Percentiles rank a stretch among this genome's conserved stretches.
These are phyloP conservation scores for Glareola pratincola DNA, from an alignment of 2,113 vertebrate species.

Conservation along the genomic window DNA sequence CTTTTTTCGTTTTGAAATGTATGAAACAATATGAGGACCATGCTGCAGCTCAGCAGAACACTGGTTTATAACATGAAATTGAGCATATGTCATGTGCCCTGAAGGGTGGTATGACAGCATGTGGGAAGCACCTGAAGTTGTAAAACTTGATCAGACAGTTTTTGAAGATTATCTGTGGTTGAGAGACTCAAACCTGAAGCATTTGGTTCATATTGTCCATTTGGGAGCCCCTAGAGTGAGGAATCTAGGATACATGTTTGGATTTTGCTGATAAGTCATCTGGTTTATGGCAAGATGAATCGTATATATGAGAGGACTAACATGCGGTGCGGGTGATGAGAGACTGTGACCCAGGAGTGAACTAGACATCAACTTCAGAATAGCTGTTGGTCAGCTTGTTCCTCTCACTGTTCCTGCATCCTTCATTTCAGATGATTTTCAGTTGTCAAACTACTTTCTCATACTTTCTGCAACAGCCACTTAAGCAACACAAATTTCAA, in stretches of 20 bases:
- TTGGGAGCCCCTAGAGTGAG: not conserved
- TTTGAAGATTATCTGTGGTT: not conserved
- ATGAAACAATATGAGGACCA: not conserved
- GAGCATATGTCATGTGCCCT: accelerated
- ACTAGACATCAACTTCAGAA: not conserved
- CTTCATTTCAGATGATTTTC: slow-evolving; percentile 9
- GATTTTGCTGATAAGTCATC: not conserved
- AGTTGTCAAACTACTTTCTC: not conserved
- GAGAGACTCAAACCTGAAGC: not conserved
- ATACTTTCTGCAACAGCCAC: not conserved
- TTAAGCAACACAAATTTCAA: not conserved
- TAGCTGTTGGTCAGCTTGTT: not conserved
- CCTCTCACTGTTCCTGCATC: not conserved
- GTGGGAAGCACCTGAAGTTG: not conserved
- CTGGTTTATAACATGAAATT: not conserved
- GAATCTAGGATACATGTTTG: not conserved
- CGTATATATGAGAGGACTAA: accelerated
- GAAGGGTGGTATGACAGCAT: too few species aligned
- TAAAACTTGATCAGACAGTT: not conserved
- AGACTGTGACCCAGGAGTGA: not conserved
- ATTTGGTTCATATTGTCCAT: not conserved
- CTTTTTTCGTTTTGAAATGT: not conserved
- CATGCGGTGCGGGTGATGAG: accelerated
- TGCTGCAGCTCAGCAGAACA: not conserved
- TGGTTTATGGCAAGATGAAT: not conserved